Evolutionary conservation across 1,140 invertebrate genomes (phyloP), one percentile per base, ranked within the genome.

Genomic region (Tachypleus tridentatus): DNA sequence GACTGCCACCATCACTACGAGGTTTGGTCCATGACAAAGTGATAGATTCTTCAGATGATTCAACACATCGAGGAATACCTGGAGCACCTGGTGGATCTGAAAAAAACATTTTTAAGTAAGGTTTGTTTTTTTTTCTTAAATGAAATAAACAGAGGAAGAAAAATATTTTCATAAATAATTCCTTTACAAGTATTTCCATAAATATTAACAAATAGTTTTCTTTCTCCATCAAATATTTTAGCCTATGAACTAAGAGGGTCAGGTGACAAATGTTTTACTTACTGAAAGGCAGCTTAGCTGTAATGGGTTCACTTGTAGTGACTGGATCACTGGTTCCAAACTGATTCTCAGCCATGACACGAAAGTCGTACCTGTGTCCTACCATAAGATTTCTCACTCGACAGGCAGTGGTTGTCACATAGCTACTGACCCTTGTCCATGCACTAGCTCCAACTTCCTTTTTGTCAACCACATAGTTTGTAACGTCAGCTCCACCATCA

Each of bases 391-490:
- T 98, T 57, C 93, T 85, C 11, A 98, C 88, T 59, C 92, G 84
- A 57, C 89, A 82, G 77, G 90, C 87, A 73, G 92, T 86, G 63
- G 91, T 87, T 7, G 89, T 88, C 51, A 94, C 86, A 74, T 93
- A 98, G 64, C 93, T 89, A 76, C 90, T 93, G 60, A 87, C 84
- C 76, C 93, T 93, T 3, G 85, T 84, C 94, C 94, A 97, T 48
- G 86, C 86, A 4, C 82, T 81, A 5, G 87, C 83, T 67, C 84
- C 83, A 4, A 85, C 81, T 80, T 97, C 95, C 68, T 86, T 78
- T 78, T 91, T 97, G 77, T 99, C 97, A 61, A 99, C 85, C 57
- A 97, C 87, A 74, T 99, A 99, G 74, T 98, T 98, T 4, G 91
- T 95, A 63, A 99, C 85, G 48, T 91, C 88, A 51, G 91, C 88